Evolutionary conservation across 2,113 vertebrate genomes (phyloP), one percentile per base, ranked within the genome.

Genomic region (Murina feae): DNA sequence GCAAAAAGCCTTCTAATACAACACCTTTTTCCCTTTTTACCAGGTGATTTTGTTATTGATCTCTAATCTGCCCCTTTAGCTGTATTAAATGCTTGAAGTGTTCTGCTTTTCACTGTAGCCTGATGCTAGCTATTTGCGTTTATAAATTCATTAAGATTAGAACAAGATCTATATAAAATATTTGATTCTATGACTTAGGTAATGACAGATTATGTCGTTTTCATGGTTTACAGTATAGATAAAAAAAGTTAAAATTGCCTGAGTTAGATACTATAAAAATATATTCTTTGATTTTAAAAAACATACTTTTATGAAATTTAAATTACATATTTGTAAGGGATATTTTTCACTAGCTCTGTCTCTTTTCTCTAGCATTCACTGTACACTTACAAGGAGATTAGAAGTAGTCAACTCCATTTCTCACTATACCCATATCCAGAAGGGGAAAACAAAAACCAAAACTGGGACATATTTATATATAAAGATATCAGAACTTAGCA

Each of bases 1-100:
- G 98, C 98, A 98, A 99, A 96, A 99, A 99, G 97, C 96, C 96
- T 98, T 98, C 99, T 99, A 99, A 99, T 99, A 98, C 98, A 99
- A 98, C 98, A 99, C 98, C 99, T 99, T 99, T 98, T 98, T 98
- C 98, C 98, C 98, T 98, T 98, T 98, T 99, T 98, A 98, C 98
- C 99, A 99, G 99, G 99, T 99, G 99, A 99, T 99, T 99, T 99
- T 98, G 98, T 98, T 97, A 97, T 97, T 98, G 98, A 98, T 98
- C 98, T 99, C 98, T 99, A 99, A 97, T 98, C 98, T 99, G 97
- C 98, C 98, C 98, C 98, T 98, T 98, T 98, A 97, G 98, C 98
- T 98, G 98, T 98, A 99, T 99, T 99, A 99, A 99, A 99, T 98
- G 99, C 98, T 99, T 99, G 98, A 99, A 99, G 98, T 99, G 98